A percentile compares a stretch with the other conserved stretches of the same genome.
phyloP scores from a whole-genome alignment of 2,888 invertebrate genomes.

The Allophyes oxyacanthae region DNA sequence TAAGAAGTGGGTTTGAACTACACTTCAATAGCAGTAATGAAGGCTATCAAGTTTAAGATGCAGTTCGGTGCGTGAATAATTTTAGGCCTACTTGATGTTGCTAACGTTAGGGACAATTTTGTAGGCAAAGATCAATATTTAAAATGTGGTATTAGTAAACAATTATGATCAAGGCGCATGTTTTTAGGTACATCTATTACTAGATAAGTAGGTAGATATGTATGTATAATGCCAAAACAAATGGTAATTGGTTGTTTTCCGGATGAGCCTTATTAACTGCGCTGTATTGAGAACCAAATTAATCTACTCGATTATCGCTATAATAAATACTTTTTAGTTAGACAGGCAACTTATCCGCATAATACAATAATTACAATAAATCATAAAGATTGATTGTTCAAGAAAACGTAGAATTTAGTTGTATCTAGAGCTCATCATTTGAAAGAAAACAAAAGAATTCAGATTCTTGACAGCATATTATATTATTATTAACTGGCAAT shows the following conservation, averaged over 20 bases:
- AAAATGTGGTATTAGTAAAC: no score
- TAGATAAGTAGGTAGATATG: no score
- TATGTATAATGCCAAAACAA: background rate
- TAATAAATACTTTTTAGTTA: constrained; percentile 20
- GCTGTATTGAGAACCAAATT: background rate
- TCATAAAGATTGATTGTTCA: constrained; percentile 28
- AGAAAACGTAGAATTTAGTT: constrained; percentile 4
- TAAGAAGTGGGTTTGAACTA: constrained; percentile 27
- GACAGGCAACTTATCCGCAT: background rate
- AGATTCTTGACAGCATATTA: constrained; percentile 10
- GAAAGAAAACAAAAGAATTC: constrained; percentile 1
- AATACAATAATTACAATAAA: constrained; percentile 4
- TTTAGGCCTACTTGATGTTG: constrained; percentile 39
- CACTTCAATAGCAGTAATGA: constrained; percentile 32
- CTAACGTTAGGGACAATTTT: background rate
- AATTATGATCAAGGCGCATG: no score
- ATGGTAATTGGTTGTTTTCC: background rate
- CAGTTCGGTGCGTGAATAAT: constrained; percentile 16
- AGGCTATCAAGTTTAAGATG: constrained; percentile 12
- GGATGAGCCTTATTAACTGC: background rate
- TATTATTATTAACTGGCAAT: constrained; percentile 8
- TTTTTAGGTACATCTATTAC: no score
- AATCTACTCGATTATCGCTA: background rate
- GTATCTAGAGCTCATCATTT: background rate
- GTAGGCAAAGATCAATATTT: constrained; percentile 1